These are phyloP conservation scores for Lates calcarifer DNA, from an alignment of 2,113 vertebrate genomes.

Conservation along the genomic window DNA sequence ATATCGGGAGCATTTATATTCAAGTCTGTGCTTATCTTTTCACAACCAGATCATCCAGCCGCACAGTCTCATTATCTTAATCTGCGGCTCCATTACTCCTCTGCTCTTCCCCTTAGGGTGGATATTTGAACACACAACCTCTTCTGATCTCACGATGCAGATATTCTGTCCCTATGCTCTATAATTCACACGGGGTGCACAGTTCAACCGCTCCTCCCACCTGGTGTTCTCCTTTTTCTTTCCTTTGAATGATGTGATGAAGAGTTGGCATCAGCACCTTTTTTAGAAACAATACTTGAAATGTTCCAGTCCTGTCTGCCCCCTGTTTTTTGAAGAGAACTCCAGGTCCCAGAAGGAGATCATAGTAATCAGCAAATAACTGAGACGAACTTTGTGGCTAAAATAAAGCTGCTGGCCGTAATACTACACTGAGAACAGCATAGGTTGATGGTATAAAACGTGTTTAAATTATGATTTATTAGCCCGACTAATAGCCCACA, in stretches of 20 bases:
- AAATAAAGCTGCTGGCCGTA: conserved; percentile 6
- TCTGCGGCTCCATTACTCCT: conserved; percentile 16
- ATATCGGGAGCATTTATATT: conserved; percentile 9
- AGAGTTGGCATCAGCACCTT: conserved; percentile 48
- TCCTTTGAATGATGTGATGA: conserved; percentile 43
- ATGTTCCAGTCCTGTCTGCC: conserved; percentile 27
- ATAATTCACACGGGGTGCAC: conserved; percentile 65
- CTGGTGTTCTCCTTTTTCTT: conserved; percentile 28
- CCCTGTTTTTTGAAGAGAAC: conserved; percentile 6
- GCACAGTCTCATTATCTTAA: conserved; percentile 41
- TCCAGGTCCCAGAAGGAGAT: conserved; percentile 21
- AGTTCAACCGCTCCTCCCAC: conserved; percentile 62
- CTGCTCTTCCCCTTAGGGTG: conserved; percentile 28
- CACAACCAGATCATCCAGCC: conserved; percentile 7
- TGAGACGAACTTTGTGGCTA: conserved; percentile 21
- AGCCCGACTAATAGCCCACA: conserved; percentile 31
- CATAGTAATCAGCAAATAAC: conserved; percentile 52
- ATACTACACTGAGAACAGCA: not conserved
- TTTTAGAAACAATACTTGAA: conserved; percentile 47
- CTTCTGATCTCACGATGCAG: conserved; percentile 64
- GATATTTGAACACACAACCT: conserved; percentile 40
- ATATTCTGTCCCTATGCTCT: conserved; percentile 58
- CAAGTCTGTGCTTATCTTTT: not conserved
- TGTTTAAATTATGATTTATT: conserved; percentile 64
- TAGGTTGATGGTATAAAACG: conserved; percentile 21